Evolutionary conservation across 2,888 invertebrate species (phyloP).

Genomic region (Pomacea canaliculata): DNA sequence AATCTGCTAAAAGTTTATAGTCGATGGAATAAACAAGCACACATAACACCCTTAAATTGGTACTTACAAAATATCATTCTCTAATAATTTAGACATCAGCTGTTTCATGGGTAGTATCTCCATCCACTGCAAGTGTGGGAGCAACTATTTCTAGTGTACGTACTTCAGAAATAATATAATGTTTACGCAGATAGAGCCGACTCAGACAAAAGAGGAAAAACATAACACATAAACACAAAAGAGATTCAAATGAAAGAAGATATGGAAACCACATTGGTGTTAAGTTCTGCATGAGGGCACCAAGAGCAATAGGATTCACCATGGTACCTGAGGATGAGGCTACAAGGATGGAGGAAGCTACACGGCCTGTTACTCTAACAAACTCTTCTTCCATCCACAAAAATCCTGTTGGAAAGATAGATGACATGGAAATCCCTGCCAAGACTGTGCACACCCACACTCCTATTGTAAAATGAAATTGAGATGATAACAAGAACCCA

Average conservation of each 20-base stretch:
- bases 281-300: slow-evolving; percentile 59
- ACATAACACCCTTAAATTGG: no score
- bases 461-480: slow-evolving; percentile 35
- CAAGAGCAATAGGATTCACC: slow-evolving; percentile 62
- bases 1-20: no score
- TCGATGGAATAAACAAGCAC: no score
- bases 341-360: slow-evolving; percentile 65
- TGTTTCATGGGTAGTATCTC: neutral
- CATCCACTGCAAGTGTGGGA: neutral
- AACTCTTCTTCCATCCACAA: slow-evolving; percentile 67
- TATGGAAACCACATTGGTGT: slow-evolving; percentile 64
- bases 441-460: slow-evolving; percentile 59
- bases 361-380: slow-evolving; percentile 66
- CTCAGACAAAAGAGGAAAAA: slow-evolving; percentile 24
- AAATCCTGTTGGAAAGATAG: slow-evolving; percentile 68
- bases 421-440: slow-evolving; percentile 65
- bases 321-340: slow-evolving; percentile 68
- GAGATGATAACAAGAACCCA: slow-evolving; percentile 31
- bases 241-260: slow-evolving; percentile 48
- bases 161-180: neutral
- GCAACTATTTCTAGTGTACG: neutral
- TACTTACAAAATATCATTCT: no score
- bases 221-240: slow-evolving; percentile 50
- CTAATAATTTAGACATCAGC: no score
- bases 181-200: slow-evolving; percentile 8